Conservation (phyloP, 2,797 vertebrate species). For the Euthynnus affinis region DNA sequence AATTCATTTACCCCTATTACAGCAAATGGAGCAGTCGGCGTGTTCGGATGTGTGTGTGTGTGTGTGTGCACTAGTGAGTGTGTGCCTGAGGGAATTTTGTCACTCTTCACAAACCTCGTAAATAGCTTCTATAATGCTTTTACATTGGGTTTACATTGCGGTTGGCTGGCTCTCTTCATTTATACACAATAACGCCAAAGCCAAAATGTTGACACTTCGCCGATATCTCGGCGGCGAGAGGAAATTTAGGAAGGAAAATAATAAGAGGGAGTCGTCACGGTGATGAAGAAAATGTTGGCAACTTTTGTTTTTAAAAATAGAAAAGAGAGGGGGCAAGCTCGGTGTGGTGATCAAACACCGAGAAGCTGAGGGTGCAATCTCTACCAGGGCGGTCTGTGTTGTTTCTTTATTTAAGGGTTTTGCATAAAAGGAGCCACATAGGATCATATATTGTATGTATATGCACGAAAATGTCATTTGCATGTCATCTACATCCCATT, state of each 20-base stretch:
- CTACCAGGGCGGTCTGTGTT: not conserved
- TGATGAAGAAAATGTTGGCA: slow-evolving; percentile 11
- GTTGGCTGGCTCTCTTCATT: slow-evolving; percentile 49
- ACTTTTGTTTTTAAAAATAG: not conserved
- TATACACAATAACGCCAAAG: slow-evolving; percentile 45
- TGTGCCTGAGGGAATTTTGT: slow-evolving; percentile 40
- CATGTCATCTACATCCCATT: not conserved
- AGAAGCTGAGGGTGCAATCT: not conserved
- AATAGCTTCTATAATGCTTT: slow-evolving; percentile 57
- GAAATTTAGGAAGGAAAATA: slow-evolving; percentile 4
- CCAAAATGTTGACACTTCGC: slow-evolving; percentile 39
- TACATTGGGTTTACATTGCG: slow-evolving; percentile 54
- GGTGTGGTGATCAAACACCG: not conserved
- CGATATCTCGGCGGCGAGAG: slow-evolving; percentile 6
- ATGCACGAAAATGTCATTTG: not conserved
- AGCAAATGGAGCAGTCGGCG: slow-evolving; percentile 62
- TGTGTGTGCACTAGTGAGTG: not conserved
- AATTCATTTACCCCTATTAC: slow-evolving; percentile 69
- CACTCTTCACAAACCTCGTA: slow-evolving; percentile 45
- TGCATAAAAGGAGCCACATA: not conserved
- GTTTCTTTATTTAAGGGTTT: not conserved
- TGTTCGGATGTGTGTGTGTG: slow-evolving; percentile 32
- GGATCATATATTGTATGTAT: not conserved
- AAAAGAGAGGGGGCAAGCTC: not conserved
- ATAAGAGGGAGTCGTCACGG: not conserved